A percentile compares a stretch with the other conserved stretches of the same genome.
These are phyloP conservation scores for Phoenicopterus ruber DNA, from an alignment of 2,113 vertebrate genomes.

Conservation along the genomic window DNA sequence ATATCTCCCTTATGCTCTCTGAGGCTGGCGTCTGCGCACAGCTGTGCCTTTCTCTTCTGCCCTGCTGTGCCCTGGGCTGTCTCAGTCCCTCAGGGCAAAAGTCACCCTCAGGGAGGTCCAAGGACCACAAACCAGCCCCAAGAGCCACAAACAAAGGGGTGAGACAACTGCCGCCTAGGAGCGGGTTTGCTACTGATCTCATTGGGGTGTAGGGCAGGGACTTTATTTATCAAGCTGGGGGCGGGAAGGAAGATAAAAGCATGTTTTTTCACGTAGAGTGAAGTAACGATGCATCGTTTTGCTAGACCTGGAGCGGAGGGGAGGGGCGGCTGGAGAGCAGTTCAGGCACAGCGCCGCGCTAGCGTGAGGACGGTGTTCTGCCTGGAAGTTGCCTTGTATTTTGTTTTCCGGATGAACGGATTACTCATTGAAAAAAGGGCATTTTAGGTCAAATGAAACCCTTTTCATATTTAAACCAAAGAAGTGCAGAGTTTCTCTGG, in stretches of 20 bases:
- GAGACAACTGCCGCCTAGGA: neutral
- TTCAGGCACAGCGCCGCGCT: accelerated
- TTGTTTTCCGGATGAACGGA: neutral
- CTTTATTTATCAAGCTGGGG: neutral
- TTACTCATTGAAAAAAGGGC: neutral
- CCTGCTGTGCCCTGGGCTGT: neutral
- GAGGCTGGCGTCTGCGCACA: neutral
- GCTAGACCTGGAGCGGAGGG: neutral
- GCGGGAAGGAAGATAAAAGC: neutral
- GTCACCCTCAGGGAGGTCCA: neutral
- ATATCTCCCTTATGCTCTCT: neutral
- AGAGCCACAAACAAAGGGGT: neutral
- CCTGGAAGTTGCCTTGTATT: neutral
- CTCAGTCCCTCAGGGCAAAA: neutral
- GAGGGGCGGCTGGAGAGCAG: neutral
- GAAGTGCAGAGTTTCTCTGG: neutral
- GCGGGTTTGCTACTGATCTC: neutral
- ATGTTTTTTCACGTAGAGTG: neutral
- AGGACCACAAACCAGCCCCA: neutral
- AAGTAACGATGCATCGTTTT: neutral
- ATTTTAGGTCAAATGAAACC: neutral
- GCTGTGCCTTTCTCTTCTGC: neutral
- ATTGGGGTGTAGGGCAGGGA: neutral
- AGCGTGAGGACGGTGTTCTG: accelerated
- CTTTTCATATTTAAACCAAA: constrained; percentile 5